phyloP scores from a whole-genome alignment of 1,140 invertebrate genomes.

The Leguminivora glycinivorella region DNA sequence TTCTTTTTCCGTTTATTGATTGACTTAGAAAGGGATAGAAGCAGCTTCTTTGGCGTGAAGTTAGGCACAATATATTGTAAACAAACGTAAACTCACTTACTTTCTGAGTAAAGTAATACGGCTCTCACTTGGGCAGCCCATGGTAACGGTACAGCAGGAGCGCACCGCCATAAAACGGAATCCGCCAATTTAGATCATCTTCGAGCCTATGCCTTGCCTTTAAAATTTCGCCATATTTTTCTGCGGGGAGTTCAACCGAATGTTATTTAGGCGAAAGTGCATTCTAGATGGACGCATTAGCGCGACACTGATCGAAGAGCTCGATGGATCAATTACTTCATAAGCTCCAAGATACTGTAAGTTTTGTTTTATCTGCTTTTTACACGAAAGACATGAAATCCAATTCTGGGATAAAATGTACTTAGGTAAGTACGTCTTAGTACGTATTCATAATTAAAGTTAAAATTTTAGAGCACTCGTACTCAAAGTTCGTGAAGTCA shows the following conservation, averaged over 20 bases:
- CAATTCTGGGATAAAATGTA: not conserved
- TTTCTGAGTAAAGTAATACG: no score
- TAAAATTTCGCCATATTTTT: slow-evolving; percentile 32
- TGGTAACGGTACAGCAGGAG: no score
- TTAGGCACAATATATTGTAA: no score
- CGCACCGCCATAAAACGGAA: slow-evolving; percentile 52
- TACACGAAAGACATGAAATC: not conserved
- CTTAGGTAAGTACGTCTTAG: not conserved
- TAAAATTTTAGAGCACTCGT: no score
- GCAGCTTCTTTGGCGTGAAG: no score
- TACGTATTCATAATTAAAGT: no score
- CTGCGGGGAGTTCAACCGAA: not conserved
- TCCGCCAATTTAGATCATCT: slow-evolving; percentile 63
- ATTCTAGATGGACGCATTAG: slow-evolving; percentile 1
- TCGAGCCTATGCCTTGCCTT: slow-evolving; percentile 39
- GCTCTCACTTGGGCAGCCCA: no score
- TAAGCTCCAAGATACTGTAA: not conserved
- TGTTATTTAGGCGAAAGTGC: slow-evolving; percentile 3
- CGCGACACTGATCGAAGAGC: slow-evolving; percentile 12
- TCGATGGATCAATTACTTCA: not conserved
- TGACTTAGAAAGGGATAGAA: no score
- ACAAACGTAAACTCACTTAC: no score
- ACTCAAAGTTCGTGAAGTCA: no score
- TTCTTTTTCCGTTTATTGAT: no score
- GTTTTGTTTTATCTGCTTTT: not conserved